Evolutionary conservation across 2,888 invertebrate species (phyloP).

Genomic region (Ichneumoninae sp.): DNA sequence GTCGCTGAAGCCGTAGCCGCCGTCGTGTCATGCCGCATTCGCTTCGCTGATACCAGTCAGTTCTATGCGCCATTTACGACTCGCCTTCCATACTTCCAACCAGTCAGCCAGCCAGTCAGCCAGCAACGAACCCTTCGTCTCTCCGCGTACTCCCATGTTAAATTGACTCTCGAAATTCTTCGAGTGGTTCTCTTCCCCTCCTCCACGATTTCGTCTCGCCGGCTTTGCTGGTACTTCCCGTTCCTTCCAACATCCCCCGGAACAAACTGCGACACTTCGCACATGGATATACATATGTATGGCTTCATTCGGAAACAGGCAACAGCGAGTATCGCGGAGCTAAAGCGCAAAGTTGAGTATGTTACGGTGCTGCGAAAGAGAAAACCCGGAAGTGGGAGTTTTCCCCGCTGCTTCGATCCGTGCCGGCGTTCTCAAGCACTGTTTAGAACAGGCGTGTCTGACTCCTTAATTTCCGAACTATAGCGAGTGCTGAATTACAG

Average conservation of each 20-base stretch:
- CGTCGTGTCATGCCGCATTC: conserved; percentile 53
- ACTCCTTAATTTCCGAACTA: background rate
- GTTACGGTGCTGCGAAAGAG: background rate
- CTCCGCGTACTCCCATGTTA: conserved; percentile 32
- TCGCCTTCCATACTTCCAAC: conserved; percentile 44
- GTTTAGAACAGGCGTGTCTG: background rate
- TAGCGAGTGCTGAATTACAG: background rate
- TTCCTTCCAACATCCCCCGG: conserved; percentile 20
- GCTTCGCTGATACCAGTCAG: conserved; percentile 54
- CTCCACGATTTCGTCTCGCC: conserved; percentile 28
- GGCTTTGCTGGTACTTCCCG: background rate
- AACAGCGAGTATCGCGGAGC: background rate
- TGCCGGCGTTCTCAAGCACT: background rate
- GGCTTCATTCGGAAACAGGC: conserved; percentile 12
- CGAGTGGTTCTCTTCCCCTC: conserved; percentile 20
- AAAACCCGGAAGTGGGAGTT: conserved; percentile 1
- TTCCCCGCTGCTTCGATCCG: background rate
- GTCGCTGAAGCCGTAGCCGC: conserved; percentile 27
- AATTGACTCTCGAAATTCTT: conserved; percentile 63
- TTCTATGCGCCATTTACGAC: conserved; percentile 57
- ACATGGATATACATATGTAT: conserved; percentile 26
- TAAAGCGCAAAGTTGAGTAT: background rate
- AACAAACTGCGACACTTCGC: conserved; percentile 25
- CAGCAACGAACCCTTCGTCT: conserved; percentile 14
- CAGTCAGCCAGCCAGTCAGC: background rate